phyloP scores from a whole-genome alignment of 64 coral and sea anemone genomes.

The Cladopsammia gracilis region DNA sequence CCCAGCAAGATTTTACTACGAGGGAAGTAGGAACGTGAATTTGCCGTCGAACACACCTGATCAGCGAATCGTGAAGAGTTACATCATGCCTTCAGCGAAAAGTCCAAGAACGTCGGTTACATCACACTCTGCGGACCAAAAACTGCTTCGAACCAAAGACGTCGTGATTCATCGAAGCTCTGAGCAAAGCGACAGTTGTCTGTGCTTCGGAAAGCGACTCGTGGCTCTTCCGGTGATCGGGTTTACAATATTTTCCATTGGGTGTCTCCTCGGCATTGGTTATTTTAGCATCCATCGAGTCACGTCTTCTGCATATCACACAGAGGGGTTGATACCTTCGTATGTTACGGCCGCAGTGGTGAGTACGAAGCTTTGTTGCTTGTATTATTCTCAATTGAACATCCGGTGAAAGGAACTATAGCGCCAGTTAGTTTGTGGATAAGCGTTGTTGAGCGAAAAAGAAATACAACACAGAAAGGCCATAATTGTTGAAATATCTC shows the following conservation, averaged over 20 bases:
- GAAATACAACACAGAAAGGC: too few relatives aligned
- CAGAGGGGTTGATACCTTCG: conserved; percentile 71
- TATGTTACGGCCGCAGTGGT: conserved; percentile 71
- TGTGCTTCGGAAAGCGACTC: conserved; percentile 78
- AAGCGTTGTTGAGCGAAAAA: too few relatives aligned
- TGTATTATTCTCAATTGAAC: neutral
- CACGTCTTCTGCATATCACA: conserved; percentile 63
- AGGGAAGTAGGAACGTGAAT: conserved; percentile 12
- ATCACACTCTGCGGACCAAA: neutral
- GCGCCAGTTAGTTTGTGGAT: too few relatives aligned
- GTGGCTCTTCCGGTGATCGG: conserved; percentile 71
- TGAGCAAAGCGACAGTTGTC: conserved; percentile 39
- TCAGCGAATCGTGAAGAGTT: neutral
- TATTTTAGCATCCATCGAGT: conserved; percentile 72
- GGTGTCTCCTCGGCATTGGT: conserved; percentile 70
- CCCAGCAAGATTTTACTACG: conserved; percentile 29
- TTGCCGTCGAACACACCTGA: neutral
- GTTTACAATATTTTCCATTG: conserved; percentile 82
- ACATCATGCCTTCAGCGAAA: conserved; percentile 13
- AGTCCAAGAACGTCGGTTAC: neutral
- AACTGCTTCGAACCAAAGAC: conserved; percentile 53
- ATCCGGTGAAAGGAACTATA: too few relatives aligned
- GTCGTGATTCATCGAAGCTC: conserved; percentile 10
- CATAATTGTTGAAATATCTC: too few relatives aligned
- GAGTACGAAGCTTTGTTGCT: conserved; percentile 4